Percentiles rank a stretch among this genome's conserved stretches.
Evolutionary conservation across 2,888 invertebrate species (phyloP).

Genomic region (Patella ulyssiponensis): DNA sequence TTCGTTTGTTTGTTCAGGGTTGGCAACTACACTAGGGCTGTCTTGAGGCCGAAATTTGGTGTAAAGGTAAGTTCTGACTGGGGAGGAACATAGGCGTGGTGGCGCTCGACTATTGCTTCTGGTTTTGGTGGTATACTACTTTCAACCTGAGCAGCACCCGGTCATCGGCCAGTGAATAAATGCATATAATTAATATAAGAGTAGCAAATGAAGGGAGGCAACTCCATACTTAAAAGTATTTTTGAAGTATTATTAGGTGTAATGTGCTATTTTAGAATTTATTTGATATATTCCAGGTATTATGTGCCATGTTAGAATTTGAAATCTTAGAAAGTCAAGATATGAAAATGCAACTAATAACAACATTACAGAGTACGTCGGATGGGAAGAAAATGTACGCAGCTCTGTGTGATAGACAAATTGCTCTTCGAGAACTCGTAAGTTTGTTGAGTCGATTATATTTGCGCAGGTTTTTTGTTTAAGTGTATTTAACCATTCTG

Average conservation of each 20-base stretch:
- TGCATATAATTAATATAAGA: too few species aligned
- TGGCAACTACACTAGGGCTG: too few species aligned
- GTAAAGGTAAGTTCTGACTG: too few species aligned
- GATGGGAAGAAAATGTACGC: constrained; percentile 80
- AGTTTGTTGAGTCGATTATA: constrained; percentile 38
- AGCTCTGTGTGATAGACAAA: constrained; percentile 82
- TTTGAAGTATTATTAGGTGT: too few species aligned
- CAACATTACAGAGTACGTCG: constrained; percentile 82
- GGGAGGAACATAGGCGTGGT: too few species aligned
- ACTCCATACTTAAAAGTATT: too few species aligned
- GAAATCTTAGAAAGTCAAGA: constrained; percentile 78
- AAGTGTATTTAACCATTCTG: too few species aligned
- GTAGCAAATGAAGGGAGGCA: too few species aligned
- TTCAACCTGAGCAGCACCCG: not conserved
- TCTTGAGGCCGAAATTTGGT: too few species aligned
- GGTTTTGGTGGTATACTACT: not conserved
- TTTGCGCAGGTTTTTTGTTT: not conserved
- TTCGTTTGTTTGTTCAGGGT: too few species aligned
- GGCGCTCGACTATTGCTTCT: too few species aligned
- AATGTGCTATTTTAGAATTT: too few species aligned
- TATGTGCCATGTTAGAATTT: constrained; percentile 85
- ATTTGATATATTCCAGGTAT: constrained; percentile 72
- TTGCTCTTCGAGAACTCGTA: constrained; percentile 82
- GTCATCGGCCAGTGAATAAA: not conserved
- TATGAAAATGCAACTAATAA: constrained; percentile 79